Base-by-base conservation (phyloP, 2,797 vertebrate genomes). In the Danio choprae region DNA sequence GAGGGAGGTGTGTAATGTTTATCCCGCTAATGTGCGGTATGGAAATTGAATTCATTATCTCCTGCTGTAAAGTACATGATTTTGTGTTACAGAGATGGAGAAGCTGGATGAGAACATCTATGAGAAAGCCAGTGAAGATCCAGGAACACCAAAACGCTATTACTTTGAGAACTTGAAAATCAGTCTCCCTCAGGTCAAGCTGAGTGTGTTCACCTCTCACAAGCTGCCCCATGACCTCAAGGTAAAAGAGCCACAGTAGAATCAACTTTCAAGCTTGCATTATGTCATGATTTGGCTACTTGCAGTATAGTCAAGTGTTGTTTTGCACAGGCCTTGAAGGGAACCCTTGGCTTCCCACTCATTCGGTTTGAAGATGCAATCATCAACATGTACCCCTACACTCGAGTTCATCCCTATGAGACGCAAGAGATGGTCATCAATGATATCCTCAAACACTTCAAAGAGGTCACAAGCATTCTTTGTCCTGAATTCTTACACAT, bases 111-210 rank as follows among this genome's bases (percentile, higher is more conserved):
- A 99, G 87, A 98, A 95, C 88, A 89, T 98, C 46, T 93, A 97
- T 0, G 98, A 98, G 81, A 96, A 95, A 87, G 88, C 90, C 6
- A 93, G 69, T 0, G 95, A 96, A 77, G 95, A 96, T 13, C 79
- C 90, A 0, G 93, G 93, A 58, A 89, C 90, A 3, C 94, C 91
- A 1, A 94, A 94, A 69, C 93, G 95, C 0, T 99, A 97, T 89
- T 99, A 99, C 90, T 99, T 99, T 87, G 98, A 99, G 90, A 99
- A 99, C 84, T 91, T 99, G 85, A 99, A 99, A 89, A 98, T 99
- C 83, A 96, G 95, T 10, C 87, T 99, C 3, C 98, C 97, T 4
- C 98, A 99, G 88, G 94, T 99, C 87, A 99, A 97, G 85, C 88
- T 99, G 85, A 99, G 98, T 0, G 97, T 99, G 78, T 95, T 98